A percentile compares a stretch with the other conserved stretches of the same genome.
Evolutionary conservation across 2,113 vertebrate genomes (phyloP).

Genomic region (Alligator mississippiensis): DNA sequence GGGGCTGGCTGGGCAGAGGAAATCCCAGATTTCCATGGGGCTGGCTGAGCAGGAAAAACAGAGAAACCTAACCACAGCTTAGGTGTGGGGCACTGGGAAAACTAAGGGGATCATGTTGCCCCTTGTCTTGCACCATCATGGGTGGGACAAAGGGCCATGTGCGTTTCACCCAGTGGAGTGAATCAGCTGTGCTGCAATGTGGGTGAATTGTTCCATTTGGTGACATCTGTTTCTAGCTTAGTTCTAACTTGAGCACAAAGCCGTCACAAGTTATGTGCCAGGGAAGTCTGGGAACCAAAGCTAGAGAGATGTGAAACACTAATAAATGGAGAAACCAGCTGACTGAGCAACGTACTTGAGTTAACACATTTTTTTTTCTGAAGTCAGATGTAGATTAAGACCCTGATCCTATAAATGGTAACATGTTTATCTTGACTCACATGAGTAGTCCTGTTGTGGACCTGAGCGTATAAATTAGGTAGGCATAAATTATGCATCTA

Average conservation of each 20-base stretch:
- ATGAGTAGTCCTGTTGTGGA: not conserved
- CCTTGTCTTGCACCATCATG: too few relatives aligned
- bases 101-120: too few relatives aligned
- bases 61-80: too few relatives aligned
- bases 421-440: not conserved
- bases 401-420: rapidly evolving
- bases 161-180: too few relatives aligned
- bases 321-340: not conserved
- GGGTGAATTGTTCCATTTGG: too few relatives aligned
- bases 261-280: not conserved
- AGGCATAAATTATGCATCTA: not conserved
- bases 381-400: not conserved
- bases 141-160: too few relatives aligned
- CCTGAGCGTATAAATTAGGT: not conserved
- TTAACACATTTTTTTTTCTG: not conserved
- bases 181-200: too few relatives aligned
- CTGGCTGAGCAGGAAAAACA: too few relatives aligned
- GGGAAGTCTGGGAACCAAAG: not conserved
- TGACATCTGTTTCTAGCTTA: not conserved
- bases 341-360: not conserved
- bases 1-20: too few relatives aligned
- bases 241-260: not conserved
- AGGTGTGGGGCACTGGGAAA: too few relatives aligned
- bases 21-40: too few relatives aligned
- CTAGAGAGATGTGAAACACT: not conserved